Percentiles rank a stretch among this genome's conserved stretches.
Evolutionary conservation across 2,113 vertebrate species (phyloP).

Genomic region (Ia io): DNA sequence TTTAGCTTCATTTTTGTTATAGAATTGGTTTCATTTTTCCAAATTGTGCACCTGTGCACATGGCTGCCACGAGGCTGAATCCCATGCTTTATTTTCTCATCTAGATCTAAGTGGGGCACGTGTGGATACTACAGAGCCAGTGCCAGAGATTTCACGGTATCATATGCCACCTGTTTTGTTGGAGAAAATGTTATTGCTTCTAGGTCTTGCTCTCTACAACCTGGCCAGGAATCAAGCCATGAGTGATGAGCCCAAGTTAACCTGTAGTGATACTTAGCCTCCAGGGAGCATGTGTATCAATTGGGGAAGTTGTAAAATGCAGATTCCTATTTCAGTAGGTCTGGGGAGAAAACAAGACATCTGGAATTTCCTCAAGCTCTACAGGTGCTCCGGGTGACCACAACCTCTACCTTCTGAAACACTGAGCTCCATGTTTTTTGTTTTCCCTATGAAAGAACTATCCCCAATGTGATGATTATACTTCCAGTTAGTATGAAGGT

Average conservation of each 20-base stretch:
- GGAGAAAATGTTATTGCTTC: constrained; percentile 8
- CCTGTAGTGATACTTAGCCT: not conserved
- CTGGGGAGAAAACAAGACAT: not conserved
- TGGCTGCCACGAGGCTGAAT: constrained; percentile 4
- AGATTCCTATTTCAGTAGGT: not conserved
- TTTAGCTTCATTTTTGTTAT: constrained; percentile 42
- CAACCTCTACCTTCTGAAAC: not conserved
- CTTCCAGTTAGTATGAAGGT: not conserved
- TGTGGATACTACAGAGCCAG: not conserved
- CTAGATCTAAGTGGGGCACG: constrained; percentile 31
- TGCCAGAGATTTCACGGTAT: constrained; percentile 11
- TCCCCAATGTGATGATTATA: not conserved
- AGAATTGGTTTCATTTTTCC: constrained; percentile 62
- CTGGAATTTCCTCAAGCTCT: not conserved
- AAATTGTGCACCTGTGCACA: constrained; percentile 64
- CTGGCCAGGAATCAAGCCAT: not conserved
- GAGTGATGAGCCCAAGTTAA: not conserved
- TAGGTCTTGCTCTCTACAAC: not conserved
- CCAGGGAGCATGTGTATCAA: not conserved
- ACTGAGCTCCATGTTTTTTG: not conserved
- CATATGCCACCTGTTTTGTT: constrained; percentile 20
- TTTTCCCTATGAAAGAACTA: not conserved
- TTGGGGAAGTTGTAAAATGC: not conserved
- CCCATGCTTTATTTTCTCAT: constrained; percentile 49
- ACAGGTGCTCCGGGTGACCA: not conserved